phyloP scores from a whole-genome alignment of 2,113 vertebrate genomes.

The Gorsachius goisagi region DNA sequence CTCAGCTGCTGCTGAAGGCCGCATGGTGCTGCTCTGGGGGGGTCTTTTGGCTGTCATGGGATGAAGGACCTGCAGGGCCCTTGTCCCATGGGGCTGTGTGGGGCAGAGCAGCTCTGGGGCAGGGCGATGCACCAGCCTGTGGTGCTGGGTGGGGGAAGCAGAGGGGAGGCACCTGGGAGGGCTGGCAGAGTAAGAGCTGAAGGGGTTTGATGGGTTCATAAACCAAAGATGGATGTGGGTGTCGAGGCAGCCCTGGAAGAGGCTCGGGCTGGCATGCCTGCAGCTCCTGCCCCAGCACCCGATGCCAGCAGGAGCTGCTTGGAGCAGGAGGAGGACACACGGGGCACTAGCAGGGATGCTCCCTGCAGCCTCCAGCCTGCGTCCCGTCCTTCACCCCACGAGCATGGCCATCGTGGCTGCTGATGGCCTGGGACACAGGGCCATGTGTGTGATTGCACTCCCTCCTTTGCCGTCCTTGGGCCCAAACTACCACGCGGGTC shows the following conservation, averaged over 20 bases:
- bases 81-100: neutral
- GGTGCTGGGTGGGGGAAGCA: too few species aligned
- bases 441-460: neutral
- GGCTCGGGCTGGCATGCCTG: neutral
- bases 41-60: neutral
- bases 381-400: neutral
- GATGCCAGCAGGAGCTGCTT: neutral
- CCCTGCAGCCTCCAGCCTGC: accelerated
- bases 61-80: neutral
- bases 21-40: neutral
- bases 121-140: neutral
- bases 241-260: neutral
- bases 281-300: neutral
- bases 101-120: neutral
- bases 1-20: neutral
- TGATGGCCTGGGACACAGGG: neutral
- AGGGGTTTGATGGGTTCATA: neutral
- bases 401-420: neutral
- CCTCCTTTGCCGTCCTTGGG: neutral
- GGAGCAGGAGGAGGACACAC: neutral
- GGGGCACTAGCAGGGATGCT: too few species aligned
- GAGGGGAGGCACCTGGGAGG: neutral
- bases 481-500: neutral
- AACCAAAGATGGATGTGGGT: neutral
- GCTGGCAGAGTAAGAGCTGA: neutral